Base-by-base conservation (phyloP, 1,140 invertebrate genomes). In the Macrobrachium rosenbergii region DNA sequence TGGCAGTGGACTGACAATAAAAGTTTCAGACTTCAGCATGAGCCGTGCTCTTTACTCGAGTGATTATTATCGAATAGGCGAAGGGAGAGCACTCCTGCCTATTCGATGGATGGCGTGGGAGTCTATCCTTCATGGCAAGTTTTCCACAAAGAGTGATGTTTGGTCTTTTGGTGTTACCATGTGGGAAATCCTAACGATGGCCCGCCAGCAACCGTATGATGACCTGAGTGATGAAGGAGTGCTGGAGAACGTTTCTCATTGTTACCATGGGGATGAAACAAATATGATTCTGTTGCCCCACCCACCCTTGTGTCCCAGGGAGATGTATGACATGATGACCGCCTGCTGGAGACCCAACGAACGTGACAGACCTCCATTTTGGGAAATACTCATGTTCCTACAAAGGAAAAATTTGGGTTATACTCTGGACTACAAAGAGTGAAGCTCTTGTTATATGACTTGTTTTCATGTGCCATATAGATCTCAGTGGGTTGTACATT, bases 121-220 rank as follows among this genome's bases (percentile, higher is more conserved):
- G 81, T 88, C 90, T 14, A 77, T 90, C 88, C 83, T 91, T 11
- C 88, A 96, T 95, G 96, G 94, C 43, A 96, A 96, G 91, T 96
- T 96, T 91, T 95, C 95, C 7, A 95, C 94, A 43, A 97, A 97
- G 90, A 96, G 96, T 90, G 96, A 97, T 92, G 96, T 97, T 8
- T 97, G 96, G 96, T 96, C 96, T 52, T 97, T 97, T 91, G 96
- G 95, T 23, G 96, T 97, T 5, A 95, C 96, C 62, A 93, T 97
- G 37, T 98, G 97, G 96, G 97, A 98, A 92, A 96, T 98, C 80
- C 92, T 98, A 89, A 97, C 96, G 19, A 96, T 97, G 91, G 96
- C 96, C 12, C 92, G 95, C 64, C 95, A 96, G 87, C 96, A 96
- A 90, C 96, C 96, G n/a, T 96, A 95, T 91, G 94, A 95, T 89